Evolutionary conservation across 2,888 invertebrate genomes (phyloP).

Genomic region (Agrochola macilenta): DNA sequence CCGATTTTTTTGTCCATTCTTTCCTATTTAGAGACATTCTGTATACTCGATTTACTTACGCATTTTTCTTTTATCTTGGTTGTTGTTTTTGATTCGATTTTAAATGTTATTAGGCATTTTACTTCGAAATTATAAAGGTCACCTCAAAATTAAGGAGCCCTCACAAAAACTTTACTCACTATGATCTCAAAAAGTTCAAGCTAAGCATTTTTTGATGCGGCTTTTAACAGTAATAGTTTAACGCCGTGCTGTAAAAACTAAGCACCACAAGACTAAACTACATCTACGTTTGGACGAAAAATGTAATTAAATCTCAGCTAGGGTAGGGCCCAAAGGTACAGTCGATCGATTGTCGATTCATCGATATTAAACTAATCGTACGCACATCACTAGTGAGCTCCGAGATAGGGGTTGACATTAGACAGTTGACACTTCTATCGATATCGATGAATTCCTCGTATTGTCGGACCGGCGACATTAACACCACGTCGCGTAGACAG

Average conservation of each 20-base stretch:
- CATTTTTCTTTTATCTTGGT: no score
- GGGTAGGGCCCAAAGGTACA: conserved; percentile 74
- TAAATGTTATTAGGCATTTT: neutral
- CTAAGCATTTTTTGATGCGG: conserved; percentile 61
- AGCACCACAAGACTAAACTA: conserved; percentile 81
- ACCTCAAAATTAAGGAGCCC: conserved; percentile 40
- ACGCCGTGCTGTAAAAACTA: conserved; percentile 81
- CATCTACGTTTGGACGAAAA: conserved; percentile 88
- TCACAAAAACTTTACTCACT: conserved; percentile 37
- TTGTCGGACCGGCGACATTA: conserved; percentile 47
- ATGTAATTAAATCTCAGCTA: conserved; percentile 83
- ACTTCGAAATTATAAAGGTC: neutral
- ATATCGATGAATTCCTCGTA: conserved; percentile 58
- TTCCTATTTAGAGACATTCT: neutral
- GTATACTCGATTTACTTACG: no score
- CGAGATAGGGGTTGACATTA: conserved; percentile 50
- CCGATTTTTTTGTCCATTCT: neutral
- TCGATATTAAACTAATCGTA: conserved; percentile 55
- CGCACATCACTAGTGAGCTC: conserved; percentile 62
- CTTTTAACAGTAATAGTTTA: conserved; percentile 55
- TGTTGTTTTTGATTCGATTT: neutral
- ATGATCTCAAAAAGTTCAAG: conserved; percentile 59
- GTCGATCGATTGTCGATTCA: conserved; percentile 78
- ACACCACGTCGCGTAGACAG: conserved; percentile 18
- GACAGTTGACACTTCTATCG: conserved; percentile 44